A percentile compares a stretch with the other conserved stretches of the same genome.
phyloP scores from a whole-genome alignment of 2,113 vertebrate genomes.

The Abramis brama region DNA sequence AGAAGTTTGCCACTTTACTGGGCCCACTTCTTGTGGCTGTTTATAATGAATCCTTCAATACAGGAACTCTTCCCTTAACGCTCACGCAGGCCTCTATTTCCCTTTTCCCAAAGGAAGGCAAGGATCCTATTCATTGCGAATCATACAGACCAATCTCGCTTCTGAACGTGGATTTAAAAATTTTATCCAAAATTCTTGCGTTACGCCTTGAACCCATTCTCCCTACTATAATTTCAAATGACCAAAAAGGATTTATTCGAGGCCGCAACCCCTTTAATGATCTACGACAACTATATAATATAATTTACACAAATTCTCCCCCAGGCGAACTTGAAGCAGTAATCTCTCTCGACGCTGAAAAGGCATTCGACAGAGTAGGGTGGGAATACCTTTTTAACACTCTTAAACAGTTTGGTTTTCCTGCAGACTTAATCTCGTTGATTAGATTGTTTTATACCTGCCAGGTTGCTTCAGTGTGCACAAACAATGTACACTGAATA shows the following conservation, averaged over 20 bases:
- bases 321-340: background rate
- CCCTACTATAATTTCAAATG: background rate
- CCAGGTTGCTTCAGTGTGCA: background rate
- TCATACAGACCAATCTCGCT: background rate
- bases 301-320: background rate
- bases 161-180: background rate
- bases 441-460: background rate
- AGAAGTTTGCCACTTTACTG: background rate
- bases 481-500: background rate
- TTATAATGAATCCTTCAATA: background rate
- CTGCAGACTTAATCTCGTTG: background rate
- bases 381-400: conserved; percentile 3
- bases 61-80: background rate
- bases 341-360: conserved; percentile 16
- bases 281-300: background rate
- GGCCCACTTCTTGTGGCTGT: background rate
- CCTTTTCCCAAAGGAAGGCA: background rate
- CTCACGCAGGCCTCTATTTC: background rate
- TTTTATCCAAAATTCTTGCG: background rate
- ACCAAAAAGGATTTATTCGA: conserved; percentile 20
- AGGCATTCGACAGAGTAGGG: conserved; percentile 5
- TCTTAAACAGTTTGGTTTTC: background rate
- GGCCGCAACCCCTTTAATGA: background rate
- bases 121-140: background rate
- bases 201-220: background rate